Evolutionary conservation across 2,888 invertebrate genomes (phyloP), one percentile per base, ranked within the genome.

Genomic region (Apantesis nais): DNA sequence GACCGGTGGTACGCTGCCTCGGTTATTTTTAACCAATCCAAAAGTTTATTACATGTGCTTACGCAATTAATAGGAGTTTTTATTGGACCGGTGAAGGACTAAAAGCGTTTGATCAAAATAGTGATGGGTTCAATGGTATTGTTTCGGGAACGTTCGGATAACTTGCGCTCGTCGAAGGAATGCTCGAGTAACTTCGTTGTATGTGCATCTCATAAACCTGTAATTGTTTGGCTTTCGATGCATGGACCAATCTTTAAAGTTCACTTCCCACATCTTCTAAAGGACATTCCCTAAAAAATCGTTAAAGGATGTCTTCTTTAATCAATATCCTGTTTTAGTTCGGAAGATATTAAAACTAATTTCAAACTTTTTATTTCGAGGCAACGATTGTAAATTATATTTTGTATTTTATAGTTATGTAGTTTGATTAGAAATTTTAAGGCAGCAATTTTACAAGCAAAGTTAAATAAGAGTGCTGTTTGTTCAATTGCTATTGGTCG

Each of bases 31-130:
- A 92, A 93, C 90, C 92, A 91, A 93, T 92, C 90, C 90, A 91
- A 92, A 92, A 90, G 90, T 95, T 95, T 95, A 94, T 94, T 93
- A 93, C 93, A 89, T 89, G 87, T 88, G 90, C 89, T 93, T 93
- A 93, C 91, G 91, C 92, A 94, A 95, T 95, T 94, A 94, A 94
- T 93, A 93, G 92, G 87, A 89, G 90, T 89, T 94, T 94, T 95
- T 95, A 94, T 94, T 92, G 89, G 85, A 90, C 91, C 93, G 93
- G 92, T 90, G 91, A 91, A 93, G 93, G 93, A 93, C 90, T 88
- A 90, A 89, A 90, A 86, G 84, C 87, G 89, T 90, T 91, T 90
- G 91, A 91, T 91, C 88, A 87, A 83, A 86, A 84, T 83, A 81
- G 86, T 85, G 84, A 81, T 75, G 83, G 79, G 75, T 81, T 76